Base-by-base conservation (phyloP, 2,888 invertebrate species). In the Mythimna pallens region DNA sequence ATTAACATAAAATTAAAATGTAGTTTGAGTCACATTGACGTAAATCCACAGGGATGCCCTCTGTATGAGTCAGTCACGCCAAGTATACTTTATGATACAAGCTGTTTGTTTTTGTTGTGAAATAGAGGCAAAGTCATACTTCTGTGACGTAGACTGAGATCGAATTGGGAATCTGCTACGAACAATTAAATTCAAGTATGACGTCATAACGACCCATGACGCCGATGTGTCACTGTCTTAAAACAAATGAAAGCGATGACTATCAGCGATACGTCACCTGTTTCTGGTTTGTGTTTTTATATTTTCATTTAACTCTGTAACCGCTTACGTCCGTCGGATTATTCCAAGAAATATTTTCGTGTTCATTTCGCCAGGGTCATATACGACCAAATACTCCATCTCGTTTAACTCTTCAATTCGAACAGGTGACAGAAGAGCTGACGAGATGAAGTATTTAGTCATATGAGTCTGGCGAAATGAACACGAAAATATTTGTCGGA, bases 11-110 rank as follows among this genome's bases (percentile, higher is more conserved):
- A 9, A 34, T 70, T 34, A 55, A 43, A 58, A 77, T 36, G 12
- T 7, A 47, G 7, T 30, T 34, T 7, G 79, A 82, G 14, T 80
- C 67, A 80, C 43, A 14, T 54, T 65, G 55, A 72, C 82, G 72
- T 78, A 30, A 52, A 52, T 52, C 20, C n/a, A 20, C 40, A 20
- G 59, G 43, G 64, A 71, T 12, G 7, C 59, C 78, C 36, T 59
- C 9, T 1, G 25, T 20, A 58, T 79, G 78, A 72, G 52, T 78
- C 47, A 77, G 10, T 8, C 34, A 47, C 30, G 20, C 54, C 47
- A 64, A 65, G 57, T 70, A 50, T 40, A 17, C 58, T 20, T 22
- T n/a, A 55, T 64, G 57, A 47, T 22, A 34, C 34, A 25, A 54
- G 55, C 25, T 17, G 17, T 40, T 54, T 43, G 30, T 54, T 57